phyloP scores from a whole-genome alignment of 2,113 vertebrate species.

The Cranoglanis bouderius region DNA sequence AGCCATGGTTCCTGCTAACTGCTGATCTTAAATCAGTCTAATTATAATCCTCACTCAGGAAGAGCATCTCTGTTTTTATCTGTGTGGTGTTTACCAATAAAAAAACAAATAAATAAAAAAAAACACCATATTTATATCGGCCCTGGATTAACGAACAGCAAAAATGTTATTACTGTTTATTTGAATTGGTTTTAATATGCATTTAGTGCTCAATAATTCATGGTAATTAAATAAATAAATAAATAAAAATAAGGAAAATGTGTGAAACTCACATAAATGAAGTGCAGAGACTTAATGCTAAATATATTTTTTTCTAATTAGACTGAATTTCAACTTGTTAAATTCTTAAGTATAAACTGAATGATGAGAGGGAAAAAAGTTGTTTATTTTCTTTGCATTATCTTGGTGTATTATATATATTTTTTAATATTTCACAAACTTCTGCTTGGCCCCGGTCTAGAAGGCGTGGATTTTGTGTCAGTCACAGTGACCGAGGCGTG shows the following conservation, averaged over 20 bases:
- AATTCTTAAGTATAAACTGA: neutral
- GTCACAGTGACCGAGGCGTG: neutral
- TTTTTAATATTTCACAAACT: no score
- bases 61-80: constrained; percentile 42
- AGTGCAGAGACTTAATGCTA: neutral
- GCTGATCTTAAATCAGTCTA: constrained; percentile 57
- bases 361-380: neutral
- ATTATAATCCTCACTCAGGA: constrained; percentile 54
- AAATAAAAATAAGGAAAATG: neutral
- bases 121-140: neutral
- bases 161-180: neutral
- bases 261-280: neutral
- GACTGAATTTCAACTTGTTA: neutral
- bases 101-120: no score
- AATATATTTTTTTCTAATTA: neutral
- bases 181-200: neutral
- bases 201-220: neutral
- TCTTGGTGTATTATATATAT: neutral
- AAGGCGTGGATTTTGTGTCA: neutral
- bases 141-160: neutral
- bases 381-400: neutral
- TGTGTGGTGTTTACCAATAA: constrained; percentile 47
- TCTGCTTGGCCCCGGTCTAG: neutral
- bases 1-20: constrained; percentile 61
- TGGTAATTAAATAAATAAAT: neutral